Conservation (phyloP, 2,113 vertebrate species). For the Etia nguti region DNA sequence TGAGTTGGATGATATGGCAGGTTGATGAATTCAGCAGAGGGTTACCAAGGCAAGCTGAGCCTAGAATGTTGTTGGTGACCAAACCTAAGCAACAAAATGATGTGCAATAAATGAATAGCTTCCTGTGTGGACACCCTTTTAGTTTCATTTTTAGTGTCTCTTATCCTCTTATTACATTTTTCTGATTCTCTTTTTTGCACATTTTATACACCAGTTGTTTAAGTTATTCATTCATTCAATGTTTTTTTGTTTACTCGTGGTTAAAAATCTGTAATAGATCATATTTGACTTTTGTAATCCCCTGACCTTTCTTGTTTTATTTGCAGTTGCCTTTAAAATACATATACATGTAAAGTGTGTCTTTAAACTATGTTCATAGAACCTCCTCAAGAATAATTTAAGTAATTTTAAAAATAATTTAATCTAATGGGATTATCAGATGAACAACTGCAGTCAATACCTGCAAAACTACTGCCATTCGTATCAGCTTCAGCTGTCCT, state of each 20-base stretch:
- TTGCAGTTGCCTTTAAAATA: background rate
- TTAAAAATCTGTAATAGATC: background rate
- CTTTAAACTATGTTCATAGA: background rate
- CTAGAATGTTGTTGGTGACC: background rate
- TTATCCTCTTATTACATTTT: background rate
- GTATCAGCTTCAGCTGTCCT: background rate
- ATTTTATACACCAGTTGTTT: background rate
- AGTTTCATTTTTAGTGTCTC: rapidly evolving
- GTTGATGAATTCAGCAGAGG: background rate
- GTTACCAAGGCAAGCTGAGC: background rate
- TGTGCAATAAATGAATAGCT: background rate
- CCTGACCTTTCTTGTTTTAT: background rate
- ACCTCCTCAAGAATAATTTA: background rate
- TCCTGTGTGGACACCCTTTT: background rate
- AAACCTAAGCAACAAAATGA: background rate
- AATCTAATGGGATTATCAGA: background rate
- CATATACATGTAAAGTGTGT: rapidly evolving
- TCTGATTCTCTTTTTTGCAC: background rate
- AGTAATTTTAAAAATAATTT: background rate
- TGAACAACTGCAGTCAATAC: background rate
- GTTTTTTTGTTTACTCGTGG: background rate
- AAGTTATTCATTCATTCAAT: background rate
- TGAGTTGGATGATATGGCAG: background rate
- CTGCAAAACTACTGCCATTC: background rate
- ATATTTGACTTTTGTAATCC: background rate